These are phyloP conservation scores for Philopedon plagiatum DNA, from an alignment of 2,888 invertebrate genomes.

Conservation along the genomic window DNA sequence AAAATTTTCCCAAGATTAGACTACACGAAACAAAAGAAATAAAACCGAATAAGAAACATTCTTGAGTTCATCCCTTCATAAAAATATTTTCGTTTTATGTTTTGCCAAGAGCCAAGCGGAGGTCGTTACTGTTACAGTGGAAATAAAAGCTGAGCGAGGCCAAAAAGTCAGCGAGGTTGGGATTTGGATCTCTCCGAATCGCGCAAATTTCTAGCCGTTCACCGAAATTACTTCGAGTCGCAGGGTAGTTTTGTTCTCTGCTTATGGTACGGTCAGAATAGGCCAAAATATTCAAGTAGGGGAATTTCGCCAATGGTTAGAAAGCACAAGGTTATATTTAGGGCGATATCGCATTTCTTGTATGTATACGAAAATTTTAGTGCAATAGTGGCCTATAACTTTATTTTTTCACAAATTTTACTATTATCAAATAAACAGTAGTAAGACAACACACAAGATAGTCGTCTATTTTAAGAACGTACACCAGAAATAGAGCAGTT, in stretches of 20 bases:
- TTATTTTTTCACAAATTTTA: no score
- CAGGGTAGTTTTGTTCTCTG: conserved; percentile 45
- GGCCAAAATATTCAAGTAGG: conserved; percentile 2
- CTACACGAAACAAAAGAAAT: conserved; percentile 37
- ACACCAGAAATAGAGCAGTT: no score
- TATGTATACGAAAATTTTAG: no score
- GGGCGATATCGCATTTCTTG: no score
- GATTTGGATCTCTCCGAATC: conserved; percentile 33
- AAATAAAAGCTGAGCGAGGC: conserved; percentile 42
- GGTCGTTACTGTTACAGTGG: conserved; percentile 35
- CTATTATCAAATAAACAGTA: no score
- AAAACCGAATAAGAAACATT: conserved; percentile 25
- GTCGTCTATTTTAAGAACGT: no score
- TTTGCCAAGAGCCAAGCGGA: conserved; percentile 30
- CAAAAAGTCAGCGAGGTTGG: conserved; percentile 39
- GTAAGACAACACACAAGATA: no score
- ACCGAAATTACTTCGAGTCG: conserved; percentile 33
- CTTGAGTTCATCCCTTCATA: conserved; percentile 40
- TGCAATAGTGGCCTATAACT: no score
- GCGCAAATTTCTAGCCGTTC: conserved; percentile 36
- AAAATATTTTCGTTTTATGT: conserved; percentile 48
- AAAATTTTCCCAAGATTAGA: neutral
- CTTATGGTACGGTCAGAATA: conserved; percentile 44
- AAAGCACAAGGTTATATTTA: no score
- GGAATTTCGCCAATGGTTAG: conserved; percentile 26